Evolutionary conservation across 2,113 vertebrate species (phyloP).

Genomic region (Rhinolophus ferrumequinum): DNA sequence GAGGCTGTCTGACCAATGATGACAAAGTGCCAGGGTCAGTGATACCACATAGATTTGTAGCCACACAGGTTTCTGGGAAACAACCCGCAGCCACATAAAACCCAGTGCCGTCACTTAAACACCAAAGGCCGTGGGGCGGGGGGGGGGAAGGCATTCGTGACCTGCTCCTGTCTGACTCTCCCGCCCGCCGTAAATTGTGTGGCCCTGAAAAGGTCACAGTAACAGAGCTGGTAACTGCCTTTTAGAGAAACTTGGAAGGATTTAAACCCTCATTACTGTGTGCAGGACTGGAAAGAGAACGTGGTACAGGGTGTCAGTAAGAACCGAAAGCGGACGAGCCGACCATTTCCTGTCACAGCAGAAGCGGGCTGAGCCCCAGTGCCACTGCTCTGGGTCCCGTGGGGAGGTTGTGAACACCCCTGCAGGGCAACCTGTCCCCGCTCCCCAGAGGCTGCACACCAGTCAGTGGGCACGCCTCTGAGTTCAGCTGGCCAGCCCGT

Average conservation of each 20-base stretch:
- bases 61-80: not conserved
- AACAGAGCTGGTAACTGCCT: not conserved
- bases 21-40: not conserved
- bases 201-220: constrained; percentile 9
- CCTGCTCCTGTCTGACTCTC: too few relatives aligned
- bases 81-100: not conserved
- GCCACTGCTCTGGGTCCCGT: rapidly evolving
- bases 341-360: not conserved
- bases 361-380: rapidly evolving
- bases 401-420: not conserved
- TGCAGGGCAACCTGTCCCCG: rapidly evolving
- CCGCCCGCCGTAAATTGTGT: not conserved
- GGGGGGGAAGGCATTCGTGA: too few relatives aligned
- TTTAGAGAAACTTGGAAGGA: not conserved
- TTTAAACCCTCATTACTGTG: constrained; percentile 18
- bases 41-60: too few relatives aligned
- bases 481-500: too few relatives aligned
- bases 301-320: not conserved
- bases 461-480: too few relatives aligned
- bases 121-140: not conserved
- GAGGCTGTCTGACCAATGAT: not conserved
- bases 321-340: not conserved
- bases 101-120: rapidly evolving
- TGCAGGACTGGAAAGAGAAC: constrained; percentile 45
- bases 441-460: too few relatives aligned